Percentiles rank a stretch among this genome's conserved stretches.
Conservation (phyloP, 2,888 invertebrate species). For the Mycalesis mineus region DNA sequence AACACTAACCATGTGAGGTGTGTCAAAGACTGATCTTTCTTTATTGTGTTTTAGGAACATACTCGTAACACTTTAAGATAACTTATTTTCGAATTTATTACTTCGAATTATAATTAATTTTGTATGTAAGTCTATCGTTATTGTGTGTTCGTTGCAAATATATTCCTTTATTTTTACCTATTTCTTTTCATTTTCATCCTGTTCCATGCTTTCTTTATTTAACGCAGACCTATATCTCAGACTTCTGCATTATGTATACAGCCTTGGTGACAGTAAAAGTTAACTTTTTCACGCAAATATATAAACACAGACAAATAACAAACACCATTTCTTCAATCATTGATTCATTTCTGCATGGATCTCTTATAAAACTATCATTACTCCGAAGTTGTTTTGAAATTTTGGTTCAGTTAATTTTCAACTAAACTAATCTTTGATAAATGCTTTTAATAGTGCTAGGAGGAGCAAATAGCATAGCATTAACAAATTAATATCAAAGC, state of each 20-base stretch:
- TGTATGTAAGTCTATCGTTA: conserved; percentile 70
- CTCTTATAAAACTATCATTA: conserved; percentile 58
- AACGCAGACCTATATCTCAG: conserved; percentile 69
- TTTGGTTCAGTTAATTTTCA: conserved; percentile 41
- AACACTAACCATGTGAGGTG: conserved; percentile 39
- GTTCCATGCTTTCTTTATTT: conserved; percentile 70
- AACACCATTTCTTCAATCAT: conserved; percentile 77
- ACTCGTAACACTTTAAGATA: conserved; percentile 36
- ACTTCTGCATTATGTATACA: conserved; percentile 57
- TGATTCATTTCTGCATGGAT: conserved; percentile 76
- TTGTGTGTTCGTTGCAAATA: conserved; percentile 77
- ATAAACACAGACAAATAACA: conserved; percentile 54
- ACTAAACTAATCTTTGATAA: conserved; percentile 60
- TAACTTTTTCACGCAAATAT: conserved; percentile 56
- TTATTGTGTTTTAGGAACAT: conserved; percentile 50
- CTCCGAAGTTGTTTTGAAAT: conserved; percentile 34
- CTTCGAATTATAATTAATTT: conserved; percentile 47
- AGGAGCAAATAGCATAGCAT: conserved; percentile 66
- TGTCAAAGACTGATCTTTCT: conserved; percentile 45
- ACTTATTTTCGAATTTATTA: conserved; percentile 52
- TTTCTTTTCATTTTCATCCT: conserved; percentile 77
- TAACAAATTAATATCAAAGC: conserved; percentile 54
- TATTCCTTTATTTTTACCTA: conserved; percentile 75
- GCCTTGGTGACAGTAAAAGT: conserved; percentile 71
- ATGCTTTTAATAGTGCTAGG: conserved; percentile 73